Evolutionary conservation across 2,797 vertebrate genomes (phyloP).

Genomic region (Acrocephalus scirpaceus): DNA sequence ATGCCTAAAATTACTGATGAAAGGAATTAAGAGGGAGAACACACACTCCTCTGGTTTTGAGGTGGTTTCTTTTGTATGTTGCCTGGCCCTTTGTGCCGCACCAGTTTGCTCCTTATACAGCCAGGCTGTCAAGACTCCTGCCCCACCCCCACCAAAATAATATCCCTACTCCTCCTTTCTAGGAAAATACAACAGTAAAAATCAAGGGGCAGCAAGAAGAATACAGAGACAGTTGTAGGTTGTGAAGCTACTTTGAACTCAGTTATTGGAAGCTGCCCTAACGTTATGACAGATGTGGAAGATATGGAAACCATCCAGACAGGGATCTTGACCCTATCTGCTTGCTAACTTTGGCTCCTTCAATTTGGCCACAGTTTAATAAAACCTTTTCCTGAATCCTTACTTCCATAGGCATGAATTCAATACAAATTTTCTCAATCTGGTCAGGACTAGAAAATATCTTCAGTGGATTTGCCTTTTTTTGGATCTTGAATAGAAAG

Average conservation of each 20-base stretch:
- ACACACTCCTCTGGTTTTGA: neutral
- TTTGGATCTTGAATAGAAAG: neutral
- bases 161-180: neutral
- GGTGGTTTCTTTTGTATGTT: neutral
- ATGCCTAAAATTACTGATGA: constrained; percentile 2
- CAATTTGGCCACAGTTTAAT: neutral
- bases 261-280: neutral
- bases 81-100: neutral
- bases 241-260: neutral
- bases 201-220: neutral
- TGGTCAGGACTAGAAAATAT: neutral
- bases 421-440: neutral
- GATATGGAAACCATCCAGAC: neutral
- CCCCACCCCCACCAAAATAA: neutral
- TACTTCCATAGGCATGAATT: neutral
- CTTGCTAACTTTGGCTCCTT: neutral
- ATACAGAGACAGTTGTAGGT: neutral
- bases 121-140: neutral
- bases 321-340: neutral
- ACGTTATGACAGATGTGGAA: neutral
- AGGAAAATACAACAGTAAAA: neutral
- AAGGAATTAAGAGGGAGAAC: neutral
- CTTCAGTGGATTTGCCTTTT: neutral
- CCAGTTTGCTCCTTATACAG: neutral
- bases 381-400: neutral